Base-by-base conservation (phyloP, 2,888 invertebrate genomes). In the Nebria brevicollis region DNA sequence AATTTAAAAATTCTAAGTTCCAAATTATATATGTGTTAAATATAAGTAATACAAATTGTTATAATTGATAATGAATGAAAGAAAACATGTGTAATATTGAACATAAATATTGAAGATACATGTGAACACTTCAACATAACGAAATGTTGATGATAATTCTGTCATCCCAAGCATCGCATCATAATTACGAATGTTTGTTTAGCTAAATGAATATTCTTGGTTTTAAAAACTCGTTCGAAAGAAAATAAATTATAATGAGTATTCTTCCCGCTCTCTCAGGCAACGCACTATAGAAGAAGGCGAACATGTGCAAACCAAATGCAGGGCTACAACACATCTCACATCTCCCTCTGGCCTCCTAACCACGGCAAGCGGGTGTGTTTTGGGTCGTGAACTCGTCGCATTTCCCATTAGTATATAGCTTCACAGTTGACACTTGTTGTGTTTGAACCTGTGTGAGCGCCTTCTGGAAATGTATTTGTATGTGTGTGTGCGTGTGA, bases 361-460 rank as follows among this genome's bases (percentile, higher is more conserved):
- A 82, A 72, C 76, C 34, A 73, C 54, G 54, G 8, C 54, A 54
- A 8, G 54, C 54, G 54, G 54, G 54, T 54, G 54, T 54, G 54
- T 54, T 54, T 54, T 54, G 8, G 54, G 54, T 54, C 41, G 81
- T 76, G 77, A 78, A 82, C 84, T 86, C 85, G 85, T 85, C 84
- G 85, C 86, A 85, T 85, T 86, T 85, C 86, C 87, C 87, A 87
- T 87, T 54, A 54, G 54, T 54, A 54, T 54, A 54, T 7, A 87
- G 86, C 85, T 86, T 83, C 82, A 83, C 84, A 85, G 86, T 85
- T 87, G 87, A 87, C 87, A 87, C 87, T 87, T 87, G 87, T 87
- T 87, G 82, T 85, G 86, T 85, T 84, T 84, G 84, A 85, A 85
- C 85, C 84, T 84, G 84, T 83, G 83, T 83, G 77, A 81, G 80